Evolutionary conservation across 2,888 invertebrate species (phyloP).

Genomic region (Diplazon laetatorius): DNA sequence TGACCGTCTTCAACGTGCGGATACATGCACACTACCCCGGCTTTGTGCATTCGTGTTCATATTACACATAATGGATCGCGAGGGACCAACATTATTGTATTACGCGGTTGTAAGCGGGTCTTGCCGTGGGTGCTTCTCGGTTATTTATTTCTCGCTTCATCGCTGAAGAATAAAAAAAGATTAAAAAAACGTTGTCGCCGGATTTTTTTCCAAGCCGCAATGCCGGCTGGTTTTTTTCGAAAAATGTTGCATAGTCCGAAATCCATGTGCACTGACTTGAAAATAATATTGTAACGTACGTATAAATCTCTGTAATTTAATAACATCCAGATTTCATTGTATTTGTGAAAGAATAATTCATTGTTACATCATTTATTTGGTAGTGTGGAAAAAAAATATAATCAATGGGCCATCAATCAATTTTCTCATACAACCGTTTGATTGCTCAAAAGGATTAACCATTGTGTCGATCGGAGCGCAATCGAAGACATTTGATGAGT

Average conservation of each 20-base stretch:
- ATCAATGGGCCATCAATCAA: no score
- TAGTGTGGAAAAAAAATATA: no score
- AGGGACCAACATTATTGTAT: slow-evolving; percentile 59
- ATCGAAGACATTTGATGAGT: no score
- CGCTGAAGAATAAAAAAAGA: not conserved
- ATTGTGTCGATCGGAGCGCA: no score
- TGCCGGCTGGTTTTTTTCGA: not conserved
- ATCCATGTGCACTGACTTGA: not conserved
- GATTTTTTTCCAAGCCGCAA: slow-evolving; percentile 1
- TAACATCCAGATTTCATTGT: no score
- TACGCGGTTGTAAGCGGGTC: slow-evolving; percentile 54
- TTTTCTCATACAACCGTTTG: no score
- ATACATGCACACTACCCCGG: slow-evolving; percentile 41
- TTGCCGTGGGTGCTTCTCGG: slow-evolving; percentile 49
- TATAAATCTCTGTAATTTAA: no score
- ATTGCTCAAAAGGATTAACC: no score
- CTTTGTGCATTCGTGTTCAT: slow-evolving; percentile 55
- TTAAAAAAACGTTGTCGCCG: not conserved
- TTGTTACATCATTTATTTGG: no score
- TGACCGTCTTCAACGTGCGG: slow-evolving; percentile 69
- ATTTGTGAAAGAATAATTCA: no score
- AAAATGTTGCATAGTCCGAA: not conserved
- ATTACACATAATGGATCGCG: slow-evolving; percentile 60
- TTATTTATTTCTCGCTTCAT: slow-evolving; percentile 32
- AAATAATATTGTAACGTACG: no score